Conservation (phyloP, 2,113 vertebrate genomes). For the Psammodynastes pulverulentus region DNA sequence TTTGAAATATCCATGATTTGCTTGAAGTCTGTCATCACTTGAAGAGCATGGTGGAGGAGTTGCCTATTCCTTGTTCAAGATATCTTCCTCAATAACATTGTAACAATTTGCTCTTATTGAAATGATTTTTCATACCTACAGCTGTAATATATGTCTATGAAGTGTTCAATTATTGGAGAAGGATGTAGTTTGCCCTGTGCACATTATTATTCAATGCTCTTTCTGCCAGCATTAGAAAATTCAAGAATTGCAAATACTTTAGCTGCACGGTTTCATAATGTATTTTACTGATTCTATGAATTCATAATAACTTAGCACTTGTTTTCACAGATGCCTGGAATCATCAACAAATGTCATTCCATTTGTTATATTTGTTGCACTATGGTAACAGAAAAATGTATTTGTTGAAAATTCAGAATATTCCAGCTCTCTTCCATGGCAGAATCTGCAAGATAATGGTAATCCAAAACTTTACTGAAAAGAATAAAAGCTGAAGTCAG, state of each 20-base stretch:
- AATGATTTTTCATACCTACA: constrained; percentile 7
- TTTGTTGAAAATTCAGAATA: neutral
- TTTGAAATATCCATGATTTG: constrained; percentile 14
- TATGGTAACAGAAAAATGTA: constrained; percentile 1
- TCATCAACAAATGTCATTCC: constrained; percentile 4
- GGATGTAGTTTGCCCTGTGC: constrained; percentile 28
- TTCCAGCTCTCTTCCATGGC: neutral
- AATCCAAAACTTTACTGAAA: neutral
- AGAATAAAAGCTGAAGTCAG: neutral
- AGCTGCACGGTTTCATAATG: constrained; percentile 17
- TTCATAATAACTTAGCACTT: constrained; percentile 30
- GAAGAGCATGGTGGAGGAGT: neutral
- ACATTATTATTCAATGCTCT: constrained; percentile 48
- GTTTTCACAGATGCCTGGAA: constrained; percentile 28
- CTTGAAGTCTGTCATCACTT: constrained; percentile 36
- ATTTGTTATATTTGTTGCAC: constrained; percentile 32
- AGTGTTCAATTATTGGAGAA: constrained; percentile 48
- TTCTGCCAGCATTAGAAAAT: constrained; percentile 32
- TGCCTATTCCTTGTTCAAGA: constrained; percentile 4
- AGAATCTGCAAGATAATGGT: neutral
- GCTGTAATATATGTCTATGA: constrained; percentile 39
- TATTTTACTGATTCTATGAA: constrained; percentile 43
- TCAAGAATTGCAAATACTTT: constrained; percentile 38
- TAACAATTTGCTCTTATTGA: constrained; percentile 22
- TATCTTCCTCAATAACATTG: constrained; percentile 15